phyloP scores from a whole-genome alignment of 2,888 invertebrate genomes.

The Sphinx pinastri region DNA sequence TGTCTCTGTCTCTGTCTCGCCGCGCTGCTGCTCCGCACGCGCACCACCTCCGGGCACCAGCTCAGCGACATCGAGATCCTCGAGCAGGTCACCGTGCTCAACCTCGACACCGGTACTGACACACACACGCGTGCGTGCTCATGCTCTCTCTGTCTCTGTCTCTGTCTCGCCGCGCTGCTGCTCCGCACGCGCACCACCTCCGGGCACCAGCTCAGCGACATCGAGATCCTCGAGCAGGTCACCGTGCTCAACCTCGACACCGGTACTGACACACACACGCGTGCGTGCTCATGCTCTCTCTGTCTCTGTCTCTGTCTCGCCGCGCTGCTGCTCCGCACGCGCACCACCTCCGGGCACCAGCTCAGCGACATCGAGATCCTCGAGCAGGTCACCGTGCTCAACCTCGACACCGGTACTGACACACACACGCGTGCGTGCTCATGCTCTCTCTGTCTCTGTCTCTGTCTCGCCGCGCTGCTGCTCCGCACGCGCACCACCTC shows the following conservation, averaged over 20 bases:
- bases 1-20: too few species aligned
- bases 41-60: conserved; percentile 94
- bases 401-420: conserved; percentile 86
- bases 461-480: too few species aligned
- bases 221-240: conserved; percentile 96
- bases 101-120: conserved; percentile 86
- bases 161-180: too few species aligned
- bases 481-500: conserved; percentile 93
- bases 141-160: too few species aligned
- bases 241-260: conserved; percentile 92
- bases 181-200: conserved; percentile 93
- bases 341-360: conserved; percentile 94
- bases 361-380: conserved; percentile 96
- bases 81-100: conserved; percentile 94
- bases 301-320: too few species aligned
- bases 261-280: conserved; percentile 50
- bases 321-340: conserved; percentile 91
- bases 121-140: not conserved
- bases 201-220: conserved; percentile 93
- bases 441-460: too few species aligned
- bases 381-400: conserved; percentile 94
- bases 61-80: conserved; percentile 96
- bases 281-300: not conserved
- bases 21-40: conserved; percentile 91
- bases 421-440: not conserved